Conservation (phyloP, 2,113 vertebrate genomes). For the Heteronetta atricapilla region DNA sequence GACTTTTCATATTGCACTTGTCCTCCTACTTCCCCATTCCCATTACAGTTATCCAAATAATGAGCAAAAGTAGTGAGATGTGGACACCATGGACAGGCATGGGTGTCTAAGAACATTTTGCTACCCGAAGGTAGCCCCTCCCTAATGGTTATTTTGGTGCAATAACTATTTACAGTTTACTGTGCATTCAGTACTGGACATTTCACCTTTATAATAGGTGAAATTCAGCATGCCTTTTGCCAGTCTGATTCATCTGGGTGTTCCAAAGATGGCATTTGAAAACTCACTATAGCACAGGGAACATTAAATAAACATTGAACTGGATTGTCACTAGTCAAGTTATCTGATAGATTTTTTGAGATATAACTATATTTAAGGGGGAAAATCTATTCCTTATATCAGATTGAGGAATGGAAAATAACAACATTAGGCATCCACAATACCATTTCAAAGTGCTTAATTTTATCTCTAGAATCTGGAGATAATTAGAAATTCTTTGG, state of each 20-base stretch:
- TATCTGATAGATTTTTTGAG: constrained; percentile 10
- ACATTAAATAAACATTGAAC: background rate
- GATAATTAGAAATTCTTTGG: background rate
- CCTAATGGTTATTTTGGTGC: background rate
- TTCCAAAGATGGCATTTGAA: background rate
- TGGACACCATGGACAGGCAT: background rate
- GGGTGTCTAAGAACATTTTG: background rate
- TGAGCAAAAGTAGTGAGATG: background rate
- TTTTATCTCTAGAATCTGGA: background rate
- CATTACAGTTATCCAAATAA: background rate
- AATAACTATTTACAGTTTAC: background rate
- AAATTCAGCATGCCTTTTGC: background rate
- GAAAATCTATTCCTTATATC: background rate
- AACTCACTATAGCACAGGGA: background rate
- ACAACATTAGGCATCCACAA: background rate
- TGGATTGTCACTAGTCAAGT: background rate
- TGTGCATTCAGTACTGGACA: background rate
- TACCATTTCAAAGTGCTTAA: background rate
- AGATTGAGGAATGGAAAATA: background rate
- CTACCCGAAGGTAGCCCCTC: background rate
- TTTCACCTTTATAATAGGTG: constrained; percentile 7
- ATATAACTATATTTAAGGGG: background rate
- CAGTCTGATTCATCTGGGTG: background rate
- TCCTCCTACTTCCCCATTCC: background rate
- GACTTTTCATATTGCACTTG: background rate